phyloP scores from a whole-genome alignment of 2,888 invertebrate genomes.

The Lamellibrachia columna region DNA sequence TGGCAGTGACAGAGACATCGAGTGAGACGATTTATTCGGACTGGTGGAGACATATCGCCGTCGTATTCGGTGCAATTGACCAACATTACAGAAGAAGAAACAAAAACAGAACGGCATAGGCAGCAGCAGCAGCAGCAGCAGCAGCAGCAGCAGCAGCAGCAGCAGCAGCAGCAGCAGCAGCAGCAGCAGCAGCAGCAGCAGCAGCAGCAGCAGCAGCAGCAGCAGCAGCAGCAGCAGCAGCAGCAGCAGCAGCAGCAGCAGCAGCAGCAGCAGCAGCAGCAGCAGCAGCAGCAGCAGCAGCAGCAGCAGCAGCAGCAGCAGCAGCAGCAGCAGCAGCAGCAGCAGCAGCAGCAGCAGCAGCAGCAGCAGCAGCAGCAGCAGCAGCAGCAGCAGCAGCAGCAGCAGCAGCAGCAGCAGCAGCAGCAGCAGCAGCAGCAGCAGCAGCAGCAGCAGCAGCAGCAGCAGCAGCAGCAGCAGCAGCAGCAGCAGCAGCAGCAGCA shows the following conservation, averaged over 20 bases:
- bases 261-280: too few relatives aligned
- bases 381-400: not conserved
- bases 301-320: not conserved
- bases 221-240: not conserved
- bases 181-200: constrained; percentile 3
- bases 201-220: not conserved
- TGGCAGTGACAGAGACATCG: not conserved
- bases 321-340: constrained; percentile 19
- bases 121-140: constrained; percentile 19
- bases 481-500: too few relatives aligned
- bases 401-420: constrained; percentile 6
- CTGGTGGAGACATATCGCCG: not conserved
- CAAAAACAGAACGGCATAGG: not conserved
- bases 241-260: not conserved
- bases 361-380: not conserved
- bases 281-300: too few relatives aligned
- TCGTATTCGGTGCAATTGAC: not conserved
- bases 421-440: not conserved
- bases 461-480: too few relatives aligned
- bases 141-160: not conserved
- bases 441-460: not conserved
- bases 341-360: not conserved
- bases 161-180: not conserved
- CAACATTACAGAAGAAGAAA: not conserved
- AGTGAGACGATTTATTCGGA: not conserved